A percentile compares a stretch with the other conserved stretches of the same genome.
phyloP scores from a whole-genome alignment of 2,888 invertebrate genomes.

The Orgyia antiqua region DNA sequence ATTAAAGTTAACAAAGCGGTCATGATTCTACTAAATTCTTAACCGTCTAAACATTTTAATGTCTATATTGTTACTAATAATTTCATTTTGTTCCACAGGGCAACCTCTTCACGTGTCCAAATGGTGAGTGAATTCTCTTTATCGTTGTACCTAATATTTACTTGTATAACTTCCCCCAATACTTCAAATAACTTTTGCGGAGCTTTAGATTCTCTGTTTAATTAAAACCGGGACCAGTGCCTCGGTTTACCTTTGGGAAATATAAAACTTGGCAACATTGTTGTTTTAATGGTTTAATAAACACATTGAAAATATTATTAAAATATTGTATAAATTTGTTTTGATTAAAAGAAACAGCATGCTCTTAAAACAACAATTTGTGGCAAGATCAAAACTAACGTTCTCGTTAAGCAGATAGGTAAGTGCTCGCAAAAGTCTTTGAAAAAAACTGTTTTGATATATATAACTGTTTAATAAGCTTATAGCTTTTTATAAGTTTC shows the following conservation, averaged over 20 bases:
- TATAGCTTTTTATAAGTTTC: no score
- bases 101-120: constrained; percentile 84
- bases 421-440: no score
- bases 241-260: constrained; percentile 25
- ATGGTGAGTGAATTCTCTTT: constrained; percentile 77
- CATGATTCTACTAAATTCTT: no score
- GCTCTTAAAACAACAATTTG: no score
- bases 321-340: not conserved
- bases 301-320: constrained; percentile 11
- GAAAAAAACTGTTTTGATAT: no score
- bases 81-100: constrained; percentile 68
- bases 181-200: constrained; percentile 21
- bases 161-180: constrained; percentile 23
- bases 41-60: no score
- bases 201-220: constrained; percentile 21
- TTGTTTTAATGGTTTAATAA: constrained; percentile 22
- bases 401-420: no score
- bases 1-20: no score
- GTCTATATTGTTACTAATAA: constrained; percentile 15
- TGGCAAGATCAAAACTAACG: no score
- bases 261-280: constrained; percentile 21
- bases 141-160: constrained; percentile 14
- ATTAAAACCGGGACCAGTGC: constrained; percentile 22
- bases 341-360: constrained; percentile 1
- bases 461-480: no score